A percentile compares a stretch with the other conserved stretches of the same genome.
phyloP scores from a whole-genome alignment of 2,888 invertebrate genomes.

The Sialis fuliginosa region DNA sequence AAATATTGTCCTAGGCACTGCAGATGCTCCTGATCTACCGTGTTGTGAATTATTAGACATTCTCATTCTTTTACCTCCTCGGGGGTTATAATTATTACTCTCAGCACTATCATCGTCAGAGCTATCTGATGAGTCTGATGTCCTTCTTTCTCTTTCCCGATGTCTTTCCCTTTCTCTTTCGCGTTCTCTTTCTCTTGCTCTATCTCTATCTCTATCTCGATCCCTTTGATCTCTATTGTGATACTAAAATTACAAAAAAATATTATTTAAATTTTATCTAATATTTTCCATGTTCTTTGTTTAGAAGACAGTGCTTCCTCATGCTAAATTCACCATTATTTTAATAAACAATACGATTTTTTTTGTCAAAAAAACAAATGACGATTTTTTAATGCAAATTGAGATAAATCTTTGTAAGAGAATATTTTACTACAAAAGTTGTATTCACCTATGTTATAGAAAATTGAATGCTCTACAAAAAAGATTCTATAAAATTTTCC shows the following conservation, averaged over 20 bases:
- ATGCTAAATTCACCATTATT: too few relatives aligned
- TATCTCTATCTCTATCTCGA: slow-evolving; percentile 36
- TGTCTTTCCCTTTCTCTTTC: slow-evolving; percentile 38
- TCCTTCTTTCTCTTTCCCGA: slow-evolving; percentile 35
- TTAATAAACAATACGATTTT: too few relatives aligned
- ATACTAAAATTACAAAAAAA: slow-evolving; percentile 26
- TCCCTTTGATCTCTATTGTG: slow-evolving; percentile 18
- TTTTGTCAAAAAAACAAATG: too few relatives aligned
- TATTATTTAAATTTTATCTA: too few relatives aligned
- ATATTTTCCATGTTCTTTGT: too few relatives aligned
- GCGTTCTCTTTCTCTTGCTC: slow-evolving; percentile 33
- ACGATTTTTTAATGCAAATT: too few relatives aligned
- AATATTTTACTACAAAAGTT: too few relatives aligned
- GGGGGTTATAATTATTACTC: slow-evolving; percentile 29
- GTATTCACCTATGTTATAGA: too few relatives aligned
- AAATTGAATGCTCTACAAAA: too few relatives aligned
- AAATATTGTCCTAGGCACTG: slow-evolving; percentile 47
- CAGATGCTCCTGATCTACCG: slow-evolving; percentile 21
- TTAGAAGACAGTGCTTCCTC: too few relatives aligned
- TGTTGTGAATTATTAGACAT: slow-evolving; percentile 24
- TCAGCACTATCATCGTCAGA: slow-evolving; percentile 46
- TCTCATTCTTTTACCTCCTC: slow-evolving; percentile 32
- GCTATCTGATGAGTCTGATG: slow-evolving; percentile 36
- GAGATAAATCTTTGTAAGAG: too few relatives aligned
- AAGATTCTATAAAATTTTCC: too few relatives aligned